A percentile compares a stretch with the other conserved stretches of the same genome.
Evolutionary conservation across 2,113 vertebrate species (phyloP).

Genomic region (Clarias gariepinus): DNA sequence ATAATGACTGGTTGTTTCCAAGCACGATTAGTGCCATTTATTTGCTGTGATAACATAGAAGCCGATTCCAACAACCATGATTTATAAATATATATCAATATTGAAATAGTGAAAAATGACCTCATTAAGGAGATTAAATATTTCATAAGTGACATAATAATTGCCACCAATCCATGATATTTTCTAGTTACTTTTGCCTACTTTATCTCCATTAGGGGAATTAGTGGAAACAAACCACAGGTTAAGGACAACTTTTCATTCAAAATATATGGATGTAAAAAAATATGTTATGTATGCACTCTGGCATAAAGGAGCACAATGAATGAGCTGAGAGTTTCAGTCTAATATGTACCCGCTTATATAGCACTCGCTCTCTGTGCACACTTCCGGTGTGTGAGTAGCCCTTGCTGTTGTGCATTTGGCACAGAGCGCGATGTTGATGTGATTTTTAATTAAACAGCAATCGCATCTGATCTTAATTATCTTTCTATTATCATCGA

Average conservation of each 20-base stretch:
- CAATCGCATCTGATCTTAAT: slow-evolving; percentile 26
- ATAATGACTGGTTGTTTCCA: not conserved
- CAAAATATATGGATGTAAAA: not conserved
- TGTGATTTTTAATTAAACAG: slow-evolving; percentile 22
- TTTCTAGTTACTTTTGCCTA: not conserved
- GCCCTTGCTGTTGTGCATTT: not conserved
- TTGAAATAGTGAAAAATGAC: not conserved
- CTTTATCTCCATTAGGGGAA: not conserved
- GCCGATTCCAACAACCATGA: not conserved
- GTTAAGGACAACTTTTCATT: not conserved
- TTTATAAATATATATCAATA: not conserved
- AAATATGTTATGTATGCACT: not conserved
- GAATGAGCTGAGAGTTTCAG: not conserved
- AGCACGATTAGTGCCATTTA: not conserved
- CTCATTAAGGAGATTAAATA: not conserved
- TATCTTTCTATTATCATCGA: slow-evolving; percentile 26
- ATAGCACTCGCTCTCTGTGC: not conserved
- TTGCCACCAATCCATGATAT: not conserved
- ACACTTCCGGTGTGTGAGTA: not conserved
- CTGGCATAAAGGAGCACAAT: not conserved
- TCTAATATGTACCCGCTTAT: too few species aligned
- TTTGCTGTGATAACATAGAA: not conserved
- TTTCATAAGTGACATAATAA: not conserved
- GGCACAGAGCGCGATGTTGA: not conserved
- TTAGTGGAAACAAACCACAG: not conserved